These are phyloP conservation scores for Morelia viridis DNA, from an alignment of 2,797 vertebrate species.

Conservation along the genomic window DNA sequence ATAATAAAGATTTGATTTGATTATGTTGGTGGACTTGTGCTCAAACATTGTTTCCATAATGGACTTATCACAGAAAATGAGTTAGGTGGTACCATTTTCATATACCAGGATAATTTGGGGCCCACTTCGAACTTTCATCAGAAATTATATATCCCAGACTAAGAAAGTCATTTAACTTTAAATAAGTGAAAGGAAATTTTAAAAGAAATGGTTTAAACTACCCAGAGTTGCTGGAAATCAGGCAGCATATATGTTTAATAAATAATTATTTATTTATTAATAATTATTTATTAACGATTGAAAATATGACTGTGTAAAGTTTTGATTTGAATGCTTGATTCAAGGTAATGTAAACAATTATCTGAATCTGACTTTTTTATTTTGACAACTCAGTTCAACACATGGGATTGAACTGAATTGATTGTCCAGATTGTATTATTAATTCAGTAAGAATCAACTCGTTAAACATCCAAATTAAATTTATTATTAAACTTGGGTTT, in stretches of 20 bases:
- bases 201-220: neutral
- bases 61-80: neutral
- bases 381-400: neutral
- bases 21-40: neutral
- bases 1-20: neutral
- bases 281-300: neutral
- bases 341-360: neutral
- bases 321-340: neutral
- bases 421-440: neutral
- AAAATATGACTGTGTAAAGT: neutral
- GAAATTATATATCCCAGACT: neutral
- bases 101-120: neutral
- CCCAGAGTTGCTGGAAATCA: neutral
- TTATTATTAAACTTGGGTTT: neutral
- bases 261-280: neutral
- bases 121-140: neutral
- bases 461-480: neutral
- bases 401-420: neutral
- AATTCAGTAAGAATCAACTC: neutral
- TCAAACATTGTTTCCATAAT: neutral
- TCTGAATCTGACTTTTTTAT: neutral
- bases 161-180: neutral
- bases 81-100: neutral
- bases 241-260: neutral
- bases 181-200: neutral